Conservation (phyloP, 2,888 invertebrate genomes). For the Hyalella azteca region DNA sequence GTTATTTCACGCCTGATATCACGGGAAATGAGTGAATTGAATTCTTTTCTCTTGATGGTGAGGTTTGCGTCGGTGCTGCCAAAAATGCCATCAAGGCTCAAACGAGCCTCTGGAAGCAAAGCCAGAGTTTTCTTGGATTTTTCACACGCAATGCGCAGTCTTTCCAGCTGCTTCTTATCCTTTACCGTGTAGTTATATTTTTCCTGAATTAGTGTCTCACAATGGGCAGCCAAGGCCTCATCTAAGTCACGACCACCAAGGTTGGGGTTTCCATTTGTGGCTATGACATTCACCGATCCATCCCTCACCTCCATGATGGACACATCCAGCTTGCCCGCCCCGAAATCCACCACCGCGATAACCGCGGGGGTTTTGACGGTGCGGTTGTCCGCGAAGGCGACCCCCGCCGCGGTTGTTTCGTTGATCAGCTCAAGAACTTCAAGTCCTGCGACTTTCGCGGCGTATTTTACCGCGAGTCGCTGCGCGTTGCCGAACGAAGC, state of each 20-base stretch:
- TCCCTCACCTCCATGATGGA: no score
- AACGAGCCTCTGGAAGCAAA: background rate
- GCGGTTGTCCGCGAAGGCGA: background rate
- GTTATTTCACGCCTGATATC: background rate
- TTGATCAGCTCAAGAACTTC: background rate
- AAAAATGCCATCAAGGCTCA: background rate
- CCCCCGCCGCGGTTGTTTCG: constrained; percentile 63
- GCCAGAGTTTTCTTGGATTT: background rate
- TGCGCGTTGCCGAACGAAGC: background rate
- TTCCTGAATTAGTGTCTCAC: background rate
- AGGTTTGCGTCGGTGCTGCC: background rate
- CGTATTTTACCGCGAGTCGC: background rate
- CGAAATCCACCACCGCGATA: background rate
- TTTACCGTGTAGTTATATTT: background rate
- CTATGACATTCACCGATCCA: background rate
- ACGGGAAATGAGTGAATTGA: background rate
- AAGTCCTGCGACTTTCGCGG: background rate
- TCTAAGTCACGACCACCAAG: background rate
- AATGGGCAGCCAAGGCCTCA: background rate
- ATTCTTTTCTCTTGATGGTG: background rate
- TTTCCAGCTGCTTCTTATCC: background rate
- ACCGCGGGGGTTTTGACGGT: background rate
- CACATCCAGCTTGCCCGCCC: constrained; percentile 2
- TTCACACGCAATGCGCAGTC: background rate
- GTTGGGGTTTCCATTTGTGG: background rate